Evolutionary conservation across 2,113 vertebrate genomes (phyloP).

Genomic region (Toxotes chatareus): DNA sequence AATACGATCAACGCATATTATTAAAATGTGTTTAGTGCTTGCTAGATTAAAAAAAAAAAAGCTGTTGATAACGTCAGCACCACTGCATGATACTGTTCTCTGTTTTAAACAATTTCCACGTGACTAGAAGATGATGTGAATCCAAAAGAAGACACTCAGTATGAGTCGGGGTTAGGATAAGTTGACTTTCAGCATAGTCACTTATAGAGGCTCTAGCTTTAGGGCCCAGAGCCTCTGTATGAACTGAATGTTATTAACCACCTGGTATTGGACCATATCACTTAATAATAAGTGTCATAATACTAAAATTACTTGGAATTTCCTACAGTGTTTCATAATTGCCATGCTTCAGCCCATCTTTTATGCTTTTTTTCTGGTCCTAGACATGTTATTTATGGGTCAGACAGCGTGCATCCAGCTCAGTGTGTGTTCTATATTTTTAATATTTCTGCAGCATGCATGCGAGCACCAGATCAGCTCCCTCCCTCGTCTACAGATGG

Average conservation of each 20-base stretch:
- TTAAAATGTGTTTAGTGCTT: constrained; percentile 21
- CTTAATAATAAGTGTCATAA: not conserved
- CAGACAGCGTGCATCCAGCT: not conserved
- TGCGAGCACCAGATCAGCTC: constrained; percentile 3
- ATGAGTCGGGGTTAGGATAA: no score
- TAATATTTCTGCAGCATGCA: not conserved
- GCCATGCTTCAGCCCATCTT: not conserved
- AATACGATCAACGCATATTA: not conserved
- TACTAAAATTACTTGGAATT: not conserved
- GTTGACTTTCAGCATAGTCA: not conserved
- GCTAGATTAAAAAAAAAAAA: not conserved
- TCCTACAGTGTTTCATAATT: not conserved
- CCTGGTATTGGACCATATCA: not conserved
- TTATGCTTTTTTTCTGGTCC: not conserved
- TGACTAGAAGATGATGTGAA: not conserved
- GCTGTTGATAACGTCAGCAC: not conserved
- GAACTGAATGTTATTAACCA: not conserved
- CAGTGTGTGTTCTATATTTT: not conserved
- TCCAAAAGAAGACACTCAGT: no score
- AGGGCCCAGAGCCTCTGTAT: no score
- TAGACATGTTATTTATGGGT: not conserved
- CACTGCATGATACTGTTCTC: not conserved
- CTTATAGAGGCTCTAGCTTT: not conserved
- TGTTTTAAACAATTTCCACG: not conserved
- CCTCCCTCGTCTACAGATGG: constrained; percentile 32